Percentiles rank a stretch among this genome's conserved stretches.
Conservation (phyloP, 2,113 vertebrate species). For the Melanerpes formicivorus region DNA sequence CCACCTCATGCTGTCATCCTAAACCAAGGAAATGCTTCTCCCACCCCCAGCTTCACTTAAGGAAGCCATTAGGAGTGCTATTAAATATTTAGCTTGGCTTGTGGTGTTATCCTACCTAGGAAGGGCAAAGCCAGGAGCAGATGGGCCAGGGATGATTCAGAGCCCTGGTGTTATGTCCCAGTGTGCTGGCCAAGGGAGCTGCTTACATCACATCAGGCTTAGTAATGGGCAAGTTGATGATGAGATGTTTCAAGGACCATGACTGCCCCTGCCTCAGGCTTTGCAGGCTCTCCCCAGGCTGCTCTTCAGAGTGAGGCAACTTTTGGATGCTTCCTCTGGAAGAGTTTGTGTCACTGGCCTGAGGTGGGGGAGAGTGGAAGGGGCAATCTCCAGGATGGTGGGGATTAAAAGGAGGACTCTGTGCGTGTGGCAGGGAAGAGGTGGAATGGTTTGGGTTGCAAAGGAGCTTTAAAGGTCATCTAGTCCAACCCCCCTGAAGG, state of each 20-base stretch:
- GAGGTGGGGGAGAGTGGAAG: background rate
- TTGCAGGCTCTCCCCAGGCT: background rate
- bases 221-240: background rate
- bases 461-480: no score
- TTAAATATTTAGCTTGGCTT: conserved; percentile 50
- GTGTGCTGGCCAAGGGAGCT: background rate
- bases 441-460: background rate
- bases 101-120: conserved; percentile 37
- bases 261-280: background rate
- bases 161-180: background rate
- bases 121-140: conserved; percentile 48
- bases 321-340: background rate
- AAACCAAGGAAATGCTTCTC: background rate
- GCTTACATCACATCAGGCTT: conserved; percentile 45
- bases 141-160: conserved; percentile 45
- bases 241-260: background rate
- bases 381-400: background rate
- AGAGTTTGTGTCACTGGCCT: background rate
- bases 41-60: background rate
- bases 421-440: background rate
- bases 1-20: background rate
- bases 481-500: no score
- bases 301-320: background rate
- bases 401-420: background rate
- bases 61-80: conserved; percentile 34